Evolutionary conservation across 2,797 vertebrate species (phyloP), one percentile per base, ranked within the genome.

Genomic region (Danio choprae): DNA sequence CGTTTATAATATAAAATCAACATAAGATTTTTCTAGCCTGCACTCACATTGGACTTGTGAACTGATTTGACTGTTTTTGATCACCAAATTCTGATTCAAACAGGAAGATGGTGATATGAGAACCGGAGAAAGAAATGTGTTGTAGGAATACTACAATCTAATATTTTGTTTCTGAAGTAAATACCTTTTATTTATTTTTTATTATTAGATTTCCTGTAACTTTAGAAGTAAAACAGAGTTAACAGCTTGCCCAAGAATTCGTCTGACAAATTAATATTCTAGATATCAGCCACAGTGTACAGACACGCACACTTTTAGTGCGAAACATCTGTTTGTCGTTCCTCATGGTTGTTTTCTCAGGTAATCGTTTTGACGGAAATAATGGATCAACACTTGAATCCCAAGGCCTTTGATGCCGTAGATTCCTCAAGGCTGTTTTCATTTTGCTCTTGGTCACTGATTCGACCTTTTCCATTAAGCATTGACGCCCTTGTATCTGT

Each of bases 311-410:
- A 48, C 70, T 74, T 0, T 16, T 63, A 78, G 74, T 5, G 1
- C 68, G 64, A 84, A 71, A 82, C 81, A 87, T 85, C 84, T 87
- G 86, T 84, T 74, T 77, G 65, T 79, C 69, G 38, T 85, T 82
- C 71, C 74, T 85, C 79, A 50, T 77, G 65, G 74, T 84, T 46
- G 16, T 74, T 85, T 50, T 83, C 80, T 85, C 58, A 77, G 74
- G 56, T 75, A 70, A 55, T 56, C 56, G 50, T 69, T 75, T 78
- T 59, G 41, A 71, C 58, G 62, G 70, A 82, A 82, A 81, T 81
- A 79, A 82, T 80, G 74, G 64, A 87, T 85, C 70, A 73, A 76
- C 82, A 73, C 64, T 81, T 69, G 48, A 83, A 73, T 83, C 48
- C 65, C 44, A 11, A 59, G 44, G 50, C 53, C 82, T 87, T 87